Conservation (phyloP, 2,797 vertebrate genomes). For the Coilia nasus region DNA sequence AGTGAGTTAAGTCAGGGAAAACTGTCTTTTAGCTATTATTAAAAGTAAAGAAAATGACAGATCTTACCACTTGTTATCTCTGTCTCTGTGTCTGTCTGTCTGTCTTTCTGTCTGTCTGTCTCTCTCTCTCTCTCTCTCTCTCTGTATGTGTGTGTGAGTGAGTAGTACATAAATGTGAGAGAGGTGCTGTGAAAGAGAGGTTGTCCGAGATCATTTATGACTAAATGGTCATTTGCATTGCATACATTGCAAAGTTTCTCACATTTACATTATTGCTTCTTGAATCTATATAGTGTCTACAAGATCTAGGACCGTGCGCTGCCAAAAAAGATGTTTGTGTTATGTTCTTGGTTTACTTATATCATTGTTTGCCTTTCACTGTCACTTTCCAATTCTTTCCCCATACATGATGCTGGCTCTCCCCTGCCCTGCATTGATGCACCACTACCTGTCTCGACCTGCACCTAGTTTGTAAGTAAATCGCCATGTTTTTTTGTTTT, state of each 20-base stretch:
- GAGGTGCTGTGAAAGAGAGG: no score
- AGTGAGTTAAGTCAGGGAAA: no score
- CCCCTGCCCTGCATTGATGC: conserved; percentile 38
- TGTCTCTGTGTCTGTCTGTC: not conserved
- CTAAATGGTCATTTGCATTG: no score
- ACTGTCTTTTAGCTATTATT: no score
- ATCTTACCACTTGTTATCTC: no score
- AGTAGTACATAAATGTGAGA: no score
- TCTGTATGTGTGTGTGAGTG: not conserved
- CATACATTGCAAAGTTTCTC: no score
- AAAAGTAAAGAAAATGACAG: no score
- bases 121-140: no score
- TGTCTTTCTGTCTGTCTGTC: not conserved
- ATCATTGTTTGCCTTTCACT: not conserved
- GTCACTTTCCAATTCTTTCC: not conserved
- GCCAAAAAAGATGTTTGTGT: no score
- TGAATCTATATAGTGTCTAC: not conserved
- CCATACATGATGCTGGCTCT: conserved; percentile 36
- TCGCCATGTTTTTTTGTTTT: conserved; percentile 58
- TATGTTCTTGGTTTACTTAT: not conserved
- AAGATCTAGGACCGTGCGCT: not conserved
- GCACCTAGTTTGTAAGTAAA: conserved; percentile 82
- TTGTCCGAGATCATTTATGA: no score
- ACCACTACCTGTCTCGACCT: conserved; percentile 60
- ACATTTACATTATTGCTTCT: not conserved